These are phyloP conservation scores for Prosapia bicincta DNA, from an alignment of 2,888 invertebrate species.

Conservation along the genomic window DNA sequence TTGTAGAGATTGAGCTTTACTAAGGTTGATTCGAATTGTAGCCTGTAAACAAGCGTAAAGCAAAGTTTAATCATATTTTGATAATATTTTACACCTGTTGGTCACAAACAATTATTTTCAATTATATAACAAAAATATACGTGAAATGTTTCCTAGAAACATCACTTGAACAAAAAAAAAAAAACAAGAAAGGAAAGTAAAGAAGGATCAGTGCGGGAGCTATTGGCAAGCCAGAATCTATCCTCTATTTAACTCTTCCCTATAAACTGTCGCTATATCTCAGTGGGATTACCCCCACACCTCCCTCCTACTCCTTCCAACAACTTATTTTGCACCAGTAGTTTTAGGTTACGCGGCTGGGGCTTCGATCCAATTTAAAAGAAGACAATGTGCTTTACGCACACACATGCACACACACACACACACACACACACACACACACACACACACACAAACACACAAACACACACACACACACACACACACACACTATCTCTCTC, in stretches of 20 bases:
- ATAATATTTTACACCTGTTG: too few species aligned
- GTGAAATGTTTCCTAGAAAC: too few species aligned
- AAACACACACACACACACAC: not conserved
- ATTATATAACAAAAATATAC: too few species aligned
- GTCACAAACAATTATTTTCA: too few species aligned
- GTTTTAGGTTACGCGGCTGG: not conserved
- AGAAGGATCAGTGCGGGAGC: not conserved
- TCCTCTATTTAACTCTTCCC: conserved; percentile 5
- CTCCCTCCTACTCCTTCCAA: conserved; percentile 29
- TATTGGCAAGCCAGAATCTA: not conserved
- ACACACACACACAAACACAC: too few species aligned
- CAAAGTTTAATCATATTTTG: too few species aligned
- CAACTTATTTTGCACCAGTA: not conserved
- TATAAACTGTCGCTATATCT: conserved; percentile 27
- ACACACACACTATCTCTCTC: not conserved
- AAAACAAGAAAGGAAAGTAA: not conserved
- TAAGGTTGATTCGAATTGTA: too few species aligned
- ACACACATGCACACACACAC: not conserved
- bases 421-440: too few species aligned
- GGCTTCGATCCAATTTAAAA: not conserved
- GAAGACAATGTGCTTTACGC: too few species aligned
- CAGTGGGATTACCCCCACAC: conserved; percentile 30
- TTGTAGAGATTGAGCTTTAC: too few species aligned
- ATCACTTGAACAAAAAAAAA: too few species aligned
- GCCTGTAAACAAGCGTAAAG: too few species aligned